A percentile compares a stretch with the other conserved stretches of the same genome.
Evolutionary conservation across 2,888 invertebrate genomes (phyloP).

Genomic region (Sphecodes monilicornis): DNA sequence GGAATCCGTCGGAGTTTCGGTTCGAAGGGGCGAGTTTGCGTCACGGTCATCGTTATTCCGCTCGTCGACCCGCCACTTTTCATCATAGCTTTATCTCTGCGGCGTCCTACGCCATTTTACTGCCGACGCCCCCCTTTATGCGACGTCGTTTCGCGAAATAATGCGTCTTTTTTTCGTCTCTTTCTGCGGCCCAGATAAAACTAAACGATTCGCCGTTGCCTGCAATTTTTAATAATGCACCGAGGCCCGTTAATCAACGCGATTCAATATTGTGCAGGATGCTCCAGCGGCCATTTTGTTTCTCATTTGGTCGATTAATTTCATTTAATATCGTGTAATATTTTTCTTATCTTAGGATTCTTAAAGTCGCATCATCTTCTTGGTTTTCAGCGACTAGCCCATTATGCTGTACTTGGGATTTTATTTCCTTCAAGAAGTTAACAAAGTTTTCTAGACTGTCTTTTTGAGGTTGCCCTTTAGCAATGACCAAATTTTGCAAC

Average conservation of each 20-base stretch:
- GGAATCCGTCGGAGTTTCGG: background rate
- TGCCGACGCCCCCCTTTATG: slow-evolving; percentile 3
- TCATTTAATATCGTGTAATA: no score
- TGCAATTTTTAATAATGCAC: background rate
- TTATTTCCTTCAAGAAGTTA: no score
- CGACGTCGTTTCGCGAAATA: slow-evolving; percentile 6
- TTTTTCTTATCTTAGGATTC: no score
- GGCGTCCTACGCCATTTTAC: slow-evolving; percentile 13
- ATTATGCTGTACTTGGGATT: no score
- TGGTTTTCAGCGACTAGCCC: no score
- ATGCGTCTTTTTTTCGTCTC: background rate
- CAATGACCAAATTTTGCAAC: no score
- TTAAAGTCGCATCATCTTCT: no score
- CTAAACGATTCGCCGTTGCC: background rate
- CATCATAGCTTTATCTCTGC: slow-evolving; percentile 32
- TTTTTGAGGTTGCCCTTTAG: no score
- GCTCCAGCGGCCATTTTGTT: background rate
- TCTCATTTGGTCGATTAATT: background rate
- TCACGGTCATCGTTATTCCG: slow-evolving; percentile 28
- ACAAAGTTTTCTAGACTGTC: no score
- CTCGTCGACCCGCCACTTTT: slow-evolving; percentile 20
- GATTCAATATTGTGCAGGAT: no score
- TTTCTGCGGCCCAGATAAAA: background rate
- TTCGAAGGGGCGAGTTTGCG: background rate
- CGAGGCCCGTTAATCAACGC: background rate